Conservation (phyloP, 2,888 invertebrate species). For the Tachystola acroxantha region DNA sequence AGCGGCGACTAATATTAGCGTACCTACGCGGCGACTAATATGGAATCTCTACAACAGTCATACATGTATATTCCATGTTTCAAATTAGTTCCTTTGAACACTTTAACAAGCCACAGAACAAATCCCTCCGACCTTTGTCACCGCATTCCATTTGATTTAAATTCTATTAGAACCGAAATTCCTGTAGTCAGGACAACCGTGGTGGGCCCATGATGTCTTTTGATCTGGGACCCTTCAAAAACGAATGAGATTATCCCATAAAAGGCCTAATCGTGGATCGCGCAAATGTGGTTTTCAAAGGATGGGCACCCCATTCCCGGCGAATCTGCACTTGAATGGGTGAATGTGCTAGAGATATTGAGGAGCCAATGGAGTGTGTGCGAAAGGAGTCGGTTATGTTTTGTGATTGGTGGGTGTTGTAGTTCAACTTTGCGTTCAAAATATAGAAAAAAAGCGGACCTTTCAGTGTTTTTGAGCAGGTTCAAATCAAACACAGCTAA, state of each 20-base stretch:
- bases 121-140: no score
- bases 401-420: not conserved
- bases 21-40: no score
- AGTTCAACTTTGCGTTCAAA: no score
- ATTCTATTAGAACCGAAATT: slow-evolving; percentile 31
- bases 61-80: no score
- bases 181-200: slow-evolving; percentile 29
- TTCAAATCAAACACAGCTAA: no score
- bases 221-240: slow-evolving; percentile 32
- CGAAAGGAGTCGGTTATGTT: not conserved
- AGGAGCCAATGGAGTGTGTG: slow-evolving; percentile 15
- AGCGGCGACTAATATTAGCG: no score
- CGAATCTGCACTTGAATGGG: slow-evolving; percentile 26
- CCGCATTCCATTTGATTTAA: slow-evolving; percentile 30
- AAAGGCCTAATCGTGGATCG: slow-evolving; percentile 37
- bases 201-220: slow-evolving; percentile 24
- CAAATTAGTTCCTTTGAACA: no score
- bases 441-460: no score
- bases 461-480: no score
- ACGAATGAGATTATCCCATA: slow-evolving; percentile 35
- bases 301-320: slow-evolving; percentile 19
- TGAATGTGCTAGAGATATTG: slow-evolving; percentile 14
- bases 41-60: no score
- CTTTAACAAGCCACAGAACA: no score
- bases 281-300: slow-evolving; percentile 37